These are phyloP conservation scores for Cyclura pinguis DNA, from an alignment of 2,797 vertebrate genomes.

Conservation along the genomic window DNA sequence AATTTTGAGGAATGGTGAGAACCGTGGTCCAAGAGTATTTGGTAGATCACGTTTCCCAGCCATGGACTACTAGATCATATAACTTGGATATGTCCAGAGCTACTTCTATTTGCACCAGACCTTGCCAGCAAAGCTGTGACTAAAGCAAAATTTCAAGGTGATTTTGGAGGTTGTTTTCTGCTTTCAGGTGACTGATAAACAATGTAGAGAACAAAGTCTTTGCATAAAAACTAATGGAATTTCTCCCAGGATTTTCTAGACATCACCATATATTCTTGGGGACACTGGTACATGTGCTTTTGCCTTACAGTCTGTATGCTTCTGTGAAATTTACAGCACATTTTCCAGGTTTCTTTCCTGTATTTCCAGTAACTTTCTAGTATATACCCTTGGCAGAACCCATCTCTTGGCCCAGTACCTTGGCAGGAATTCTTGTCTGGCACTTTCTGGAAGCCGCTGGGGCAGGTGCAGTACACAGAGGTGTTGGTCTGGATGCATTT, in stretches of 20 bases:
- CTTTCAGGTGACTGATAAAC: background rate
- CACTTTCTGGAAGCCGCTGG: conserved; percentile 88
- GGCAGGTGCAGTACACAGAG: conserved; percentile 90
- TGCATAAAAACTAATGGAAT: background rate
- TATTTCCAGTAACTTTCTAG: background rate
- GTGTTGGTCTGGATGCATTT: conserved; percentile 86
- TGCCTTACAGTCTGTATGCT: background rate
- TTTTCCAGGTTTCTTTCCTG: background rate
- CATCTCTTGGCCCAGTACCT: conserved; percentile 78
- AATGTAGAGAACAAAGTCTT: background rate
- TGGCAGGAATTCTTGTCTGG: conserved; percentile 86
- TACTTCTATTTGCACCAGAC: background rate
- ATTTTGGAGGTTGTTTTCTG: background rate
- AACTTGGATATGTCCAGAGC: background rate
- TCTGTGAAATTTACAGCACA: background rate
- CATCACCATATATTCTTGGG: background rate
- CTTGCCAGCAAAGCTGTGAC: background rate
- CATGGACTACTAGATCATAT: no score
- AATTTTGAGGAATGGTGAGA: no score
- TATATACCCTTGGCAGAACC: no score
- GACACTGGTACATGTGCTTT: background rate
- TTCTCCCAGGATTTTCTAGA: background rate
- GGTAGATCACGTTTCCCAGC: no score
- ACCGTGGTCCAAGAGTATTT: no score
- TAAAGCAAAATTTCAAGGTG: background rate